Evolutionary conservation across 2,797 vertebrate species (phyloP), one percentile per base, ranked within the genome.

Genomic region (Gastrophryne carolinensis): DNA sequence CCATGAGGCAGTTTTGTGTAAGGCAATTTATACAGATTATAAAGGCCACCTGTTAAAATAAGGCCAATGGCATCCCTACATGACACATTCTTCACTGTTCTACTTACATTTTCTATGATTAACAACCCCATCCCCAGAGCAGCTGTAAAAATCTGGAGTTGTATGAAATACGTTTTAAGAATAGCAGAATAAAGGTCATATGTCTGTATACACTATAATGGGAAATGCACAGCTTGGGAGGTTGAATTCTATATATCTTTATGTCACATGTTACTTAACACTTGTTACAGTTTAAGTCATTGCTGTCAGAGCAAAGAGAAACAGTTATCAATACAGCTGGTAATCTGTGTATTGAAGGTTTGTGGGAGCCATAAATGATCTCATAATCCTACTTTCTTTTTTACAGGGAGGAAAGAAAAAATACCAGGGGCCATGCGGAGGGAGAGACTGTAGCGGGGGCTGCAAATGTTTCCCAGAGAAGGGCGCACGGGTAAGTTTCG

Each of bases 391-490:
- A 5, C 78, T 57, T 81, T 32, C 66, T 0, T 84, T 26, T 77
- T 61, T 62, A 70, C 79, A 98, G 96, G 95, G 94, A 29, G 79
- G 83, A 26, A 89, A 89, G 83, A 90, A 92, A 26, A 82, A 79
- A 19, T 85, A 81, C 54, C 81, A 85, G 53, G 94, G 92, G 73
- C 88, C 90, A 0, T 97, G 96, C 64, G 88, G 77, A 0, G 94
- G 95, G 13, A 92, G 86, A 6, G 93, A 98, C 80, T 98, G 96
- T 83, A 94, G 89, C 5, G 23, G 73, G 69, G 88, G 87, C 73
- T 98, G 95, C 80, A 88, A 82, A 66, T 98, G 96, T 81, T 87
- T 91, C 82, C 94, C 93, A 0, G 93, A 96, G 86, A 98, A 98
- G 88, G 96, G 95, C 53, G 78, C 89, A 0, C 91, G 94, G 90